Evolutionary conservation across 2,113 vertebrate species (phyloP), one percentile per base, ranked within the genome.

Genomic region (Marmota monax): DNA sequence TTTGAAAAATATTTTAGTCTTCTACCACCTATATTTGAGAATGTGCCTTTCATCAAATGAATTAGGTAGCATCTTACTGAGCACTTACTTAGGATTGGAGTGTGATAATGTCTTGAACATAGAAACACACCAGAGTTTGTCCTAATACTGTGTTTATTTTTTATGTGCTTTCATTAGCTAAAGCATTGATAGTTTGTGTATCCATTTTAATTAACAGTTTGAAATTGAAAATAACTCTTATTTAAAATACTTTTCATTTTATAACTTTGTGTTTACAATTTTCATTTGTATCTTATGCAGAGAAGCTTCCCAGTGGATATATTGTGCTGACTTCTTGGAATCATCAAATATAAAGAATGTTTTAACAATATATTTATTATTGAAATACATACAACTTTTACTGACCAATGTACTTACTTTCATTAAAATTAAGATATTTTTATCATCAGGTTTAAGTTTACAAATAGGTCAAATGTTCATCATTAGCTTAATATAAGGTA

Each of bases 171-270:
- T 95, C 29, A 80, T 90, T 83, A 91, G 4, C 77, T 83, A 69
- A 23, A 92, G 0, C 22, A 63, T 69, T 88, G 16, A 87, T 96
- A 83, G 63, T 90, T 93, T n/a, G 0, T 32, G 94, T 95, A 85
- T 88, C 84, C 89, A 69, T 89, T 96, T 93, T 92, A 96, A 95
- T 97, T 97, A 97, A 76, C 34, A 94, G 25, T 80, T 89, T 95
- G 76, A 97, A 65, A 95, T 96, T 95, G 90, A 97, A 93, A 97
- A 22, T 76, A 89, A 45, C 84, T 96, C 63, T 87, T 72, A 76
- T 63, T 93, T 82, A 58, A 95, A 90, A 6, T 77, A 96, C 39
- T 77, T 69, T 69, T 94, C 32, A 96, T 58, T 76, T 23, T 94
- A 45, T 8, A 84, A 10, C 1, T 77, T 92, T 96, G 88, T 91